A percentile compares a stretch with the other conserved stretches of the same genome.
Evolutionary conservation across 2,888 invertebrate genomes (phyloP).

Genomic region (Andrena trimmerana): DNA sequence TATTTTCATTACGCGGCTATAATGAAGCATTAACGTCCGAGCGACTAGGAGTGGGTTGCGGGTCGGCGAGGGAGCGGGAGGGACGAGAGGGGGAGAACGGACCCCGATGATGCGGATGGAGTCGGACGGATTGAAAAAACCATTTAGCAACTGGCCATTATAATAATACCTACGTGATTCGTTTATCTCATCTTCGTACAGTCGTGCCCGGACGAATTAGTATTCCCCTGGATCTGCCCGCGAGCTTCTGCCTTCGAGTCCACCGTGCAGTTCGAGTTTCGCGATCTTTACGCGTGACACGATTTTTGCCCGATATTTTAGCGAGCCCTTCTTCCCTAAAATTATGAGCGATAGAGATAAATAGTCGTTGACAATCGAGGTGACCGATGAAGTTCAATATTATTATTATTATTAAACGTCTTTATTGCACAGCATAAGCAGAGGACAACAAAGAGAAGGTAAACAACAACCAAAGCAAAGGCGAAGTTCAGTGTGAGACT

Average conservation of each 20-base stretch:
- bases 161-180: constrained; percentile 84
- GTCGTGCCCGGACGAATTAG: constrained; percentile 67
- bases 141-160: constrained; percentile 85
- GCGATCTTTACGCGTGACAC: neutral
- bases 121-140: constrained; percentile 83
- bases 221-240: constrained; percentile 14
- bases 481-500: no score
- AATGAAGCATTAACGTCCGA: constrained; percentile 83
- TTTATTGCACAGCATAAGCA: no score
- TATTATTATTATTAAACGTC: no score
- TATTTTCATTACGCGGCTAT: constrained; percentile 84
- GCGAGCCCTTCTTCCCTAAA: neutral
- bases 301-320: neutral
- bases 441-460: no score
- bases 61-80: constrained; percentile 42
- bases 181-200: constrained; percentile 82
- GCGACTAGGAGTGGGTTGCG: constrained; percentile 62
- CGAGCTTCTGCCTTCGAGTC: neutral
- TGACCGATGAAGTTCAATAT: neutral
- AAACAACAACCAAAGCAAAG: no score
- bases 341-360: neutral
- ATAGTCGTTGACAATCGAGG: neutral
- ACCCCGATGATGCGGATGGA: constrained; percentile 71
- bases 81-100: constrained; percentile 36
- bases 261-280: neutral